These are phyloP conservation scores for Callyntrura sp. DNA, from an alignment of 2,888 invertebrate species.

Conservation along the genomic window DNA sequence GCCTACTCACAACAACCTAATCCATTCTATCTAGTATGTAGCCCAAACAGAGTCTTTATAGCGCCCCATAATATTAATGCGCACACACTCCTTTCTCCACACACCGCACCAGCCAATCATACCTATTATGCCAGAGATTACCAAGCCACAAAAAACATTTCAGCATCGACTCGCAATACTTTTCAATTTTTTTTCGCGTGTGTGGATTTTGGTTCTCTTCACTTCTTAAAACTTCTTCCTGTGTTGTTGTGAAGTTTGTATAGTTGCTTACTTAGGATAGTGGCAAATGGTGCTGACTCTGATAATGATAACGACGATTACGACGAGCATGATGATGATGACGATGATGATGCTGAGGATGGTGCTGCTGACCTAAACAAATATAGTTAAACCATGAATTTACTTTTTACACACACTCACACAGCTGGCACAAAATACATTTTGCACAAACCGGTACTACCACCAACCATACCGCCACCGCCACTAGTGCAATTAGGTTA, in stretches of 20 bases:
- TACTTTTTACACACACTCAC: neutral
- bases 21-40: no score
- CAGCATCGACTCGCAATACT: neutral
- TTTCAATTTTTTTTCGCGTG: slow-evolving; percentile 33
- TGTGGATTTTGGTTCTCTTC: neutral
- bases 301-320: slow-evolving; percentile 46
- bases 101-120: slow-evolving; percentile 4
- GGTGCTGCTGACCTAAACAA: slow-evolving; percentile 54
- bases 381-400: slow-evolving; percentile 46
- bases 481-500: neutral
- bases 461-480: slow-evolving; percentile 46
- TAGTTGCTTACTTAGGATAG: no score
- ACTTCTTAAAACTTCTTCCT: slow-evolving; percentile 33
- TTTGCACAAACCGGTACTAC: slow-evolving; percentile 63
- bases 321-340: neutral
- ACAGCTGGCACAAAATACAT: slow-evolving; percentile 44
- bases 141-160: slow-evolving; percentile 37
- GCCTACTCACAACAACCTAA: no score
- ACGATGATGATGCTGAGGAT: slow-evolving; percentile 34
- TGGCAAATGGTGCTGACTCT: slow-evolving; percentile 44
- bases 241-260: no score
- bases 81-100: slow-evolving; percentile 34
- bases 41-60: neutral
- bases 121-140: neutral
- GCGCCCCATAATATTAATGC: neutral